A percentile compares a stretch with the other conserved stretches of the same genome.
These are phyloP conservation scores for Drosophila fulvimacula DNA, from an alignment of 2,888 invertebrate species.

Conservation along the genomic window DNA sequence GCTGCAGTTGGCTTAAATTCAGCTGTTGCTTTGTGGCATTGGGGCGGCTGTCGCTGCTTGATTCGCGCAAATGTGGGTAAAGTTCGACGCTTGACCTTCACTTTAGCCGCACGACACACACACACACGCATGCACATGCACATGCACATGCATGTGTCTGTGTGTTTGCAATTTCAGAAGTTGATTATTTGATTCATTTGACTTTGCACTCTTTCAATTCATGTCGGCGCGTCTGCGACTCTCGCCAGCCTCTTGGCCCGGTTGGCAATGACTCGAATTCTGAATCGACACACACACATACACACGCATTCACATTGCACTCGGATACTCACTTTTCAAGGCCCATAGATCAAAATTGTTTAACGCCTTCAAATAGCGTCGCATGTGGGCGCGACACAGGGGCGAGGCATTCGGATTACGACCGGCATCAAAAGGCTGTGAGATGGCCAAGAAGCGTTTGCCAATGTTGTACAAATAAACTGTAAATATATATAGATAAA, in stretches of 20 bases:
- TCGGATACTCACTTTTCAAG: slow-evolving; percentile 82
- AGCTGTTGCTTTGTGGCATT: slow-evolving; percentile 56
- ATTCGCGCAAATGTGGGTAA: slow-evolving; percentile 76
- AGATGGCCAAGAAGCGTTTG: slow-evolving; percentile 75
- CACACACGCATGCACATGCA: slow-evolving; percentile 12
- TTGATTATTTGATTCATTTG: slow-evolving; percentile 71
- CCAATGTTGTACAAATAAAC: slow-evolving; percentile 81
- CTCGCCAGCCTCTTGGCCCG: slow-evolving; percentile 50
- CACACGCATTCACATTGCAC: slow-evolving; percentile 2
- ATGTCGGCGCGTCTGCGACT: slow-evolving; percentile 75
- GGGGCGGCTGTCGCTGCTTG: slow-evolving; percentile 32
- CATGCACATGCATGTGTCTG: slow-evolving; percentile 19
- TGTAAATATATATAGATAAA: slow-evolving; percentile 54
- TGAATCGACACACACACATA: slow-evolving; percentile 4
- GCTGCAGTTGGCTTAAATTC: slow-evolving; percentile 64
- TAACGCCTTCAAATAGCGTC: slow-evolving; percentile 76
- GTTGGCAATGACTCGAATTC: slow-evolving; percentile 78
- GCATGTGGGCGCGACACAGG: slow-evolving; percentile 79
- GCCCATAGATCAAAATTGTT: slow-evolving; percentile 84
- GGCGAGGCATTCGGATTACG: slow-evolving; percentile 78
- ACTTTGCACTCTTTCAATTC: slow-evolving; percentile 77
- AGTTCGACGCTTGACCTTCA: slow-evolving; percentile 81
- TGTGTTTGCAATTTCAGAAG: slow-evolving; percentile 64
- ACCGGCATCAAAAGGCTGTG: slow-evolving; percentile 82
- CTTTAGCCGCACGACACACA: slow-evolving; percentile 55